Base-by-base conservation (phyloP, 2,888 invertebrate genomes). In the Noctua fimbriata region DNA sequence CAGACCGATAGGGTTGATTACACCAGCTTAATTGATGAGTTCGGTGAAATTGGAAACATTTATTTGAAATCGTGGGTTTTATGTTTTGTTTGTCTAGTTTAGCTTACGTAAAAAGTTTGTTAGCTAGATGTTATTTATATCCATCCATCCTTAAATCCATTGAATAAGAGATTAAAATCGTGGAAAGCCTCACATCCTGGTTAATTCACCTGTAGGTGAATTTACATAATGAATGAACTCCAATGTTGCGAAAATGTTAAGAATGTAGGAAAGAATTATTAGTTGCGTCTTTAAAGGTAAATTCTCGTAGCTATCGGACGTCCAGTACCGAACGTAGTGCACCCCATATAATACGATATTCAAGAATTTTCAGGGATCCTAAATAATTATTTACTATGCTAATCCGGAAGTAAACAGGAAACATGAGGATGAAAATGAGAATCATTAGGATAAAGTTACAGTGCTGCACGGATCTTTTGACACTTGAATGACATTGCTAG, bases 1-100 rank as follows among this genome's bases (percentile, higher is more conserved):
- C 49, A 32, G 55, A n/a, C 36, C 76, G 76, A 73, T 21, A 63
- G 69, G 78, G 79, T 74, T 83, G 88, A 86, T 49, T 85, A 78
- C 58, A 32, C 73, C 55, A 65, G 85, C 60, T 73, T 88, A 82
- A 88, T 86, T 87, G 87, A 86, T 79, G 76, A 85, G 88, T 75
- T 28, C 63, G 36, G 47, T 28, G 60, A 76, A 87, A 77, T 70
- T 58, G 67, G 65, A 74, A 85, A 73, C 44, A 60, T 70, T 78
- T 70, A 67, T 74, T 71, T 47, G 44, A 63, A 76, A 79, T 60
- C 60, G 41, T 21, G 16, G 12, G 52, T 60, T 36, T 36, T 36
- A 36, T 36, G 4, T 4, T 5, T 71, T 52, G 55, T 73, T 77
- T 70, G 55, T 63, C 73, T 73, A 4, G 36, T 47, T 65, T 21